phyloP scores from a whole-genome alignment of 2,888 invertebrate species.

The Thelaira solivaga region DNA sequence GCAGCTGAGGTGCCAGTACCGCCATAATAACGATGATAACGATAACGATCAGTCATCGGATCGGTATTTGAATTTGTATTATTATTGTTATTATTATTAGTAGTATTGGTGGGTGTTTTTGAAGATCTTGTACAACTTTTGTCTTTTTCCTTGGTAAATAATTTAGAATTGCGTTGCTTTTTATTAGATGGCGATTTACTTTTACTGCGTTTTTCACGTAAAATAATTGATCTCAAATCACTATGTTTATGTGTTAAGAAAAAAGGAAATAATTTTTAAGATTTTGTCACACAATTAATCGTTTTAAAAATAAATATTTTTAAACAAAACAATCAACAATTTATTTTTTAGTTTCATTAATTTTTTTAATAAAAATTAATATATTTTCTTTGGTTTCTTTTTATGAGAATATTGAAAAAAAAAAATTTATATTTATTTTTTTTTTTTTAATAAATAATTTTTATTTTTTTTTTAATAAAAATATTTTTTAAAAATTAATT shows the following conservation, averaged over 20 bases:
- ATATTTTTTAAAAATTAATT: not conserved
- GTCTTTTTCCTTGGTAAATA: conserved; percentile 59
- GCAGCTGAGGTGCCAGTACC: conserved; percentile 64
- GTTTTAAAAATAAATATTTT: conserved; percentile 8
- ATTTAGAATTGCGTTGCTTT: conserved; percentile 60
- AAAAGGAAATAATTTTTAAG: conserved; percentile 15
- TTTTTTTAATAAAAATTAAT: not conserved
- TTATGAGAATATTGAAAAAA: not conserved
- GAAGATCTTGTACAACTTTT: conserved; percentile 50
- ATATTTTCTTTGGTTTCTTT: not conserved
- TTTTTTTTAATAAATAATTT: not conserved
- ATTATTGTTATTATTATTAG: no score
- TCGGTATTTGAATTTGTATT: conserved; percentile 47
- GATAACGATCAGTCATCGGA: conserved; percentile 75
- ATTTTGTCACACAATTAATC: conserved; percentile 8
- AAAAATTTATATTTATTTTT: conserved; percentile 13
- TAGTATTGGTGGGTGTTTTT: conserved; percentile 59
- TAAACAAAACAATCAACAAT: conserved; percentile 39
- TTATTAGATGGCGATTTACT: conserved; percentile 70
- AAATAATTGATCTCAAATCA: conserved; percentile 61
- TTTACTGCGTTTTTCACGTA: conserved; percentile 64
- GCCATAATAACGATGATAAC: conserved; percentile 72
- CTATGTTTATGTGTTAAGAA: conserved; percentile 42
- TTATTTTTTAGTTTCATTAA: not conserved
- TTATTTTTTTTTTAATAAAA: not conserved